Base-by-base conservation (phyloP, 92 coral and sea anemone species). In the Hydrozoanthus gracilis region DNA sequence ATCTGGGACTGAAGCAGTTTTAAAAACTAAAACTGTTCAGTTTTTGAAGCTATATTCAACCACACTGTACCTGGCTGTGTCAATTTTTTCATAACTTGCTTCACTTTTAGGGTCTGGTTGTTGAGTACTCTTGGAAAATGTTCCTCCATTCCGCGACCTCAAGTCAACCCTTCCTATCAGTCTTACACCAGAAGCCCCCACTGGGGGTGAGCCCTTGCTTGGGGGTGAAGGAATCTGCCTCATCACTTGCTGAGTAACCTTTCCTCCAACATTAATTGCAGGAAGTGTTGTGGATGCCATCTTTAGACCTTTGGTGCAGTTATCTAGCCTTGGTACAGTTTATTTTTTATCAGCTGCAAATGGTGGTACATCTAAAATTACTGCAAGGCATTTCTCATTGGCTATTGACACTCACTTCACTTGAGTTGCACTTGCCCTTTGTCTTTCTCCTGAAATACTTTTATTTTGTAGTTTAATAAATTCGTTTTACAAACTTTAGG, bases 161-260 rank as follows among this genome's bases (percentile, higher is more conserved):
- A 64, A 8, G 27, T 80, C 74, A 45, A 80, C 44, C 69, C 85
- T 80, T 52, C 85, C 85, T 0, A 80, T 3, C 48, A 80, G 20
- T 16, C 47, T 73, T 5, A 80, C 4, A 46, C 85, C 62, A 60
- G 98, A 91, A 79, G 93, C 92, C 51, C 98, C 94, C 39, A 94
- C 8, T 4, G 95, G 92, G 3, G 39, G 39, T 27, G 93, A 86
- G 13, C 90, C 93, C 86, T 94, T 94, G 3, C 88, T 76, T 15
- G 99, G 97, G 2, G 98, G 98, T 35, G 99, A 93, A 0, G 98
- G 98, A 27, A 96, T 93, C 88, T 93, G 96, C 46, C 92, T 84
- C 54, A 96, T 93, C 54, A 96, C 97, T 85, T 96, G 97, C 88
- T 96, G 99, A 51, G 99, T 96, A 44, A 96, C 98, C 87, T 96